Conservation (phyloP, 2,113 vertebrate species). For the Leptocoma aspasia region DNA sequence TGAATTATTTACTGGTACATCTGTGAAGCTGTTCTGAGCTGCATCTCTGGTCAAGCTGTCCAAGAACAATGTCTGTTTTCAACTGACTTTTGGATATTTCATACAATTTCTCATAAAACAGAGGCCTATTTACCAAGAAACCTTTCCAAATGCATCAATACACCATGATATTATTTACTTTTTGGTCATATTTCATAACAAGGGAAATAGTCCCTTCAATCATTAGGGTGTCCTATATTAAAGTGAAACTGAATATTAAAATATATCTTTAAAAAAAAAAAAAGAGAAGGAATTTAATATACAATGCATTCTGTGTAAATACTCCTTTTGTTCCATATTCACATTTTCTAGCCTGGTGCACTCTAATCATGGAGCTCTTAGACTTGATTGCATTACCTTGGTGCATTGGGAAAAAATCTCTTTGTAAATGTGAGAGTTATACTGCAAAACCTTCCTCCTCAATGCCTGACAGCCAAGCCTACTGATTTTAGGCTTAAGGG, state of each 20-base stretch:
- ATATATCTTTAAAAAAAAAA: background rate
- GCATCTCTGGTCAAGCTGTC: background rate
- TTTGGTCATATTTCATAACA: background rate
- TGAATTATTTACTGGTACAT: background rate
- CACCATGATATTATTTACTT: background rate
- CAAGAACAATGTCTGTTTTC: background rate
- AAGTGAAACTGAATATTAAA: background rate
- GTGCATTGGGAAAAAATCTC: background rate
- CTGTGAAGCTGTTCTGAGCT: background rate
- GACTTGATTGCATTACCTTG: conserved; percentile 10
- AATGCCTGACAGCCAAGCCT: background rate
- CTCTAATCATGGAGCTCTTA: conserved; percentile 16
- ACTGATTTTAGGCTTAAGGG: background rate
- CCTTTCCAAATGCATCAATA: background rate
- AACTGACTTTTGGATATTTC: background rate
- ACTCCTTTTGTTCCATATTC: background rate
- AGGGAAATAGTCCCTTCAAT: background rate
- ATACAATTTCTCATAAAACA: background rate
- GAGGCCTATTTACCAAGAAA: background rate
- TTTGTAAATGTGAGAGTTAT: background rate
- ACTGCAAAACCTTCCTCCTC: background rate
- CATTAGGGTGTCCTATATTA: background rate
- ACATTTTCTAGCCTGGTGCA: background rate
- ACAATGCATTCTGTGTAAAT: background rate
- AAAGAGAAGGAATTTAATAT: background rate